Conservation (phyloP, 2,113 vertebrate genomes). For the Psilopogon haemacephalus region DNA sequence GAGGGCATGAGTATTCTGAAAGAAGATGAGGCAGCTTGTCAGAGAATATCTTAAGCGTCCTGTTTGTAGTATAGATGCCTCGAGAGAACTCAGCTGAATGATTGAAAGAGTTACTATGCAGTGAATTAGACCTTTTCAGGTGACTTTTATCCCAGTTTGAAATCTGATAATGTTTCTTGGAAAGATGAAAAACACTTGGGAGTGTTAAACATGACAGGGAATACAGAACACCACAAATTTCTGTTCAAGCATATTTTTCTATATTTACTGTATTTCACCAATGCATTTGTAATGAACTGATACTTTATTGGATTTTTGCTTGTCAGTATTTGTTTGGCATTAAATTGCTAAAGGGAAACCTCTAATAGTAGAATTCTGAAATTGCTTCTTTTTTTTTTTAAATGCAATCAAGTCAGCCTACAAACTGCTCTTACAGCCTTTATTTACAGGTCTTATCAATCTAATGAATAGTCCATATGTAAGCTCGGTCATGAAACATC, state of each 20-base stretch:
- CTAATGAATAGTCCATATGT: not conserved
- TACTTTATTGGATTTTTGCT: not conserved
- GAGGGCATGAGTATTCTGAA: not conserved
- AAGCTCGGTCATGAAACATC: not conserved
- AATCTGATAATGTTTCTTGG: not conserved
- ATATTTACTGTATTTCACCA: not conserved
- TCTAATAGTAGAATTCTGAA: not conserved
- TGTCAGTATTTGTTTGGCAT: not conserved
- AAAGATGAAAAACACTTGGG: not conserved
- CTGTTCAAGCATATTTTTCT: not conserved
- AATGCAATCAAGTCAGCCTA: not conserved
- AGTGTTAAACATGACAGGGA: not conserved
- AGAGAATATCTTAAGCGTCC: not conserved
- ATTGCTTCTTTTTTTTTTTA: not conserved
- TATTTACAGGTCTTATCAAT: not conserved
- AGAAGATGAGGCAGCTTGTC: not conserved
- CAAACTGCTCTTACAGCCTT: not conserved
- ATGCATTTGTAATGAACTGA: not conserved
- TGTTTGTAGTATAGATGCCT: constrained; percentile 13
- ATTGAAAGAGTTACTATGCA: constrained; percentile 17
- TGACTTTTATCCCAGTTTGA: not conserved
- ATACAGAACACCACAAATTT: not conserved
- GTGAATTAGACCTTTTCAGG: not conserved
- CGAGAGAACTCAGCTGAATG: not conserved
- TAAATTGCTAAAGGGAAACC: not conserved